Evolutionary conservation across 2,888 invertebrate genomes (phyloP), one percentile per base, ranked within the genome.

Genomic region (Pardosa pseudoannulata): DNA sequence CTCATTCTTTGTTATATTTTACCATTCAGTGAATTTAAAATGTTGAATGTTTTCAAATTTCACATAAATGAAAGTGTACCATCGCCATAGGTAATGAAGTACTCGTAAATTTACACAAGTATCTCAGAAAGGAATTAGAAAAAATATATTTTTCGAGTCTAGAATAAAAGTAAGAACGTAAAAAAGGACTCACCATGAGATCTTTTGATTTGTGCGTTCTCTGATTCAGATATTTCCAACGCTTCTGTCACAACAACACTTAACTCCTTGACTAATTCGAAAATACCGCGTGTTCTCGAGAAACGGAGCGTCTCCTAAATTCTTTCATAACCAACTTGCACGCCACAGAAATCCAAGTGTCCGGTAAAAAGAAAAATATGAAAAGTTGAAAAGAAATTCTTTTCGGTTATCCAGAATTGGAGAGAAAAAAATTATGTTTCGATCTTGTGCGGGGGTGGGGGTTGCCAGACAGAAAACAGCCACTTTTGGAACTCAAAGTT

Each of bases 121-220:
- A n/a, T n/a, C n/a, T n/a, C n/a, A n/a, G n/a, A n/a, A n/a, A n/a
- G n/a, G n/a, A n/a, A n/a, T n/a, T n/a, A n/a, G n/a, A n/a, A n/a
- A n/a, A n/a, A n/a, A n/a, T n/a, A n/a, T n/a, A n/a, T n/a, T n/a
- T n/a, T n/a, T n/a, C n/a, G n/a, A n/a, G n/a, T n/a, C n/a, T n/a
- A n/a, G n/a, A n/a, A n/a, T n/a, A n/a, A n/a, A n/a, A n/a, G n/a
- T n/a, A n/a, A n/a, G n/a, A n/a, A n/a, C n/a, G n/a, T n/a, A n/a
- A n/a, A 36, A 36, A 36, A 5, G 28, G 28, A 64, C 81, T 75
- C 56, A 81, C 81, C 81, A 81, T 81, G 36, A 64, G 81, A 81
- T 75, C 70, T 74, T 13, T 32, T 70, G 64, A 29, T 72, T 29
- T n/a, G 16, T 16, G 1, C 36, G 13, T 31, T 41, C 36, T 72